Evolutionary conservation across 2,888 invertebrate genomes (phyloP).

Genomic region (Chaitophorus viminalis): DNA sequence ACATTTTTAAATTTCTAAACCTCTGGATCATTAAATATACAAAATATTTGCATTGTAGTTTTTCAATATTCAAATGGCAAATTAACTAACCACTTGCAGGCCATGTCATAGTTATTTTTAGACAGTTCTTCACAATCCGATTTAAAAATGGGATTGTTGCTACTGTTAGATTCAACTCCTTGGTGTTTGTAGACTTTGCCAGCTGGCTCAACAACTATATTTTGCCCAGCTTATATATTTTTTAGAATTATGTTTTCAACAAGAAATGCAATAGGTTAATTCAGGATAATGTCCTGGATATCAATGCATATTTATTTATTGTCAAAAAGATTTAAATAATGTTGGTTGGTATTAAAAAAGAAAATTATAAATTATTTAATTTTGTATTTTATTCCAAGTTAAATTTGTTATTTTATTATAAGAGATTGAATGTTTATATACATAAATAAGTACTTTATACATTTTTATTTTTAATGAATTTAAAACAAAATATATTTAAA

Average conservation of each 20-base stretch:
- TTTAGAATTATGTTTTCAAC: constrained; percentile 48
- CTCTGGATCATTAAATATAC: neutral
- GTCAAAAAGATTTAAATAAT: neutral
- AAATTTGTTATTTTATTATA: no score
- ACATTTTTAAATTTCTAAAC: neutral
- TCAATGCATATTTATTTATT: constrained; percentile 23
- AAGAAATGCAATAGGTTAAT: constrained; percentile 21
- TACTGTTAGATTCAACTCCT: constrained; percentile 32
- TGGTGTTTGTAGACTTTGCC: constrained; percentile 59
- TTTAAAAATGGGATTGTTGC: constrained; percentile 60
- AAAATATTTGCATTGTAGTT: constrained; percentile 56
- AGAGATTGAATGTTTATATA: no score
- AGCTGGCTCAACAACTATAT: constrained; percentile 56
- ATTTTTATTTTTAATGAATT: neutral
- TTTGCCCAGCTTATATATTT: constrained; percentile 44
- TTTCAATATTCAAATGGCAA: constrained; percentile 58
- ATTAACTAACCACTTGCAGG: constrained; percentile 50
- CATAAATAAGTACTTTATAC: no score
- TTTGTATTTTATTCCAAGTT: no score
- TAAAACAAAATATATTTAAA: neutral
- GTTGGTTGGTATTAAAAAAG: neutral
- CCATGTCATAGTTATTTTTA: constrained; percentile 61
- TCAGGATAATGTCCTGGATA: constrained; percentile 9
- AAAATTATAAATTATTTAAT: no score
- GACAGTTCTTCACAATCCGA: constrained; percentile 53